Conservation (phyloP, 2,888 invertebrate genomes). For the Drosophila koepferae region DNA sequence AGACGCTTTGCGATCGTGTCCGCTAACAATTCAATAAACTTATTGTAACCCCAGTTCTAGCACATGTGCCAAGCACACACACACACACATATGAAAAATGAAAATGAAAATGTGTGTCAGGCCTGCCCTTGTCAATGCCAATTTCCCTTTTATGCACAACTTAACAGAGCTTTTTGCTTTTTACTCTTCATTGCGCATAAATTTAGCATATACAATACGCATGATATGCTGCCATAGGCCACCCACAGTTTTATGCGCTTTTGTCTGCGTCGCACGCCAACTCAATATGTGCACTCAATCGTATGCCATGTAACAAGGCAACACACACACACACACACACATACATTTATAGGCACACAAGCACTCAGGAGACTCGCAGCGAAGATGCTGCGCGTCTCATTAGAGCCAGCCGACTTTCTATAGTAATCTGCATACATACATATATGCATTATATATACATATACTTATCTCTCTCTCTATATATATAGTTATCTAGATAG, state of each 20-base stretch:
- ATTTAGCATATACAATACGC: slow-evolving; percentile 68
- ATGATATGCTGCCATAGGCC: slow-evolving; percentile 45
- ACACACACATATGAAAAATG: neutral
- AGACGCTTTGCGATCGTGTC: slow-evolving; percentile 17
- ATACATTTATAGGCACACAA: too few species aligned
- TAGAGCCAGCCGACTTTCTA: slow-evolving; percentile 49
- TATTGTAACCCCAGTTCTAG: slow-evolving; percentile 26
- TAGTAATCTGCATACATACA: slow-evolving; percentile 66
- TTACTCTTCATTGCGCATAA: slow-evolving; percentile 79
- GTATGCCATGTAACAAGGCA: slow-evolving; percentile 21
- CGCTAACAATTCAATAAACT: slow-evolving; percentile 54
- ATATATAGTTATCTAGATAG: neutral
- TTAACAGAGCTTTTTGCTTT: slow-evolving; percentile 79
- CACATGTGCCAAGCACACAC: neutral
- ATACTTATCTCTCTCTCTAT: neutral
- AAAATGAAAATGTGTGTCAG: slow-evolving; percentile 11
- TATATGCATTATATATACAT: neutral
- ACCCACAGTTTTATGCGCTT: slow-evolving; percentile 41
- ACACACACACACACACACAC: neutral
- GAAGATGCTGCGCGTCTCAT: slow-evolving; percentile 58
- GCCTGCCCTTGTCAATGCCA: slow-evolving; percentile 60
- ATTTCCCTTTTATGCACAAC: slow-evolving; percentile 78
- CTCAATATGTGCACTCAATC: slow-evolving; percentile 56
- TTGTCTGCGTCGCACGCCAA: slow-evolving; percentile 20
- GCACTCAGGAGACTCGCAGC: neutral